Conservation (phyloP, 2,888 invertebrate genomes). For the Heliothis peltigera region DNA sequence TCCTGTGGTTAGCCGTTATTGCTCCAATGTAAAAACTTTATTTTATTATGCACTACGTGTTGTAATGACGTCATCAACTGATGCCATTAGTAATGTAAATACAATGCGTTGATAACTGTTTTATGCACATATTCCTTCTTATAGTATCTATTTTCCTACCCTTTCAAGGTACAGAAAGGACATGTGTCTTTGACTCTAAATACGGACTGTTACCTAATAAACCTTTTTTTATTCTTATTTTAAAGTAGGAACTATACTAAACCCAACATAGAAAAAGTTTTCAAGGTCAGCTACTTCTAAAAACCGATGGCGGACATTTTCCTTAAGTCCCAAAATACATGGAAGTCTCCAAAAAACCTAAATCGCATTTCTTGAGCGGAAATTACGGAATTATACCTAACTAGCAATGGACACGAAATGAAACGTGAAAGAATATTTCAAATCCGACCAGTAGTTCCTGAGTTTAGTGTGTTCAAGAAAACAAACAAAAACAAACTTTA, state of each 20-base stretch:
- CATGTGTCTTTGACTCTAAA: too few species aligned
- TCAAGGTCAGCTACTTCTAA: constrained; percentile 32
- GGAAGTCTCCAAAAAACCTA: constrained; percentile 11
- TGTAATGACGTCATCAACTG: constrained; percentile 16
- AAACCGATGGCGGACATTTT: constrained; percentile 15
- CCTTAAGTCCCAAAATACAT: constrained; percentile 16
- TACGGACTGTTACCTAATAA: too few species aligned
- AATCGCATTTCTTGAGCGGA: constrained; percentile 4
- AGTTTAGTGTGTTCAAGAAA: too few species aligned
- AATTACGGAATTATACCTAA: constrained; percentile 27
- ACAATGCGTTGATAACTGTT: neutral
- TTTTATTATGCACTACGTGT: neutral
- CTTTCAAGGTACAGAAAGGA: neutral
- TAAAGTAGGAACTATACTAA: neutral
- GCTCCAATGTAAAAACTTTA: constrained; percentile 13
- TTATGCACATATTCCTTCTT: neutral
- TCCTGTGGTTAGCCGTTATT: constrained; percentile 31
- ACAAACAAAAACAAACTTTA: too few species aligned
- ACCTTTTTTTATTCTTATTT: too few species aligned
- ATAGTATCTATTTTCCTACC: neutral
- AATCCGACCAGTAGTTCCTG: too few species aligned
- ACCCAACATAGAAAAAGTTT: constrained; percentile 5
- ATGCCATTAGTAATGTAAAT: constrained; percentile 8
- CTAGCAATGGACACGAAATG: too few species aligned
- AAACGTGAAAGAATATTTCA: too few species aligned